Evolutionary conservation across 2,113 vertebrate genomes (phyloP), one percentile per base, ranked within the genome.

Genomic region (Planiliza haematocheilus): DNA sequence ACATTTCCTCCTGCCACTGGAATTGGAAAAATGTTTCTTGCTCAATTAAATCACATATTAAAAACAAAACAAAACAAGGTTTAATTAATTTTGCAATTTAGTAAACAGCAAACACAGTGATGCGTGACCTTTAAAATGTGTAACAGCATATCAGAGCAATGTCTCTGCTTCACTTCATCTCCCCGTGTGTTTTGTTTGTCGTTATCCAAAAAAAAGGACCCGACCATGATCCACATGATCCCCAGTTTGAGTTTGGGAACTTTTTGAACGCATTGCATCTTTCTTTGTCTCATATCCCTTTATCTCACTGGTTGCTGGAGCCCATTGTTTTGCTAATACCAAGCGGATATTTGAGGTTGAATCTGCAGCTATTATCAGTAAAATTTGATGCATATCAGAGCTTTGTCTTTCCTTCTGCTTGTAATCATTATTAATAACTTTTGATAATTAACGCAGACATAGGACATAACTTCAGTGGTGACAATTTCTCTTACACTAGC

Each of bases 401-500:
- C 5, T 30, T 30, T 30, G 24, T 30, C 3, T 30, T 30, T 30
- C 24, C 38, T 58, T 58, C 24, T 4, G 46, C 8, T 37, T 51
- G 17, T 1, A 14, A 12, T 41, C 43, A 50, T 21, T 20, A 51
- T n/a, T 13, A 59, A 51, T 45, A 8, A 37, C 17, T 17, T 39
- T 24, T 18, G 21, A n/a, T 46, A 59, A 30, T 20, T 34, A 48
- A 59, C 17, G 10, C 36, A 39, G 2, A 10, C 46, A 49, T 9
- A 49, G n/a, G 21, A n/a, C n/a, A 43, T 8, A 20, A 45, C 17
- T 39, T 18, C 16, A 68, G 8, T 4, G 13, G 8, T 3, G 4
- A 42, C 38, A 30, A 3, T 38, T 12, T 20, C 24, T 82, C 97
- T 30, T 93, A 99, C 98, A 97, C 91, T 36, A 99, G 94, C 52